These are phyloP conservation scores for Tiphia femorata DNA, from an alignment of 2,888 invertebrate genomes.

Conservation along the genomic window DNA sequence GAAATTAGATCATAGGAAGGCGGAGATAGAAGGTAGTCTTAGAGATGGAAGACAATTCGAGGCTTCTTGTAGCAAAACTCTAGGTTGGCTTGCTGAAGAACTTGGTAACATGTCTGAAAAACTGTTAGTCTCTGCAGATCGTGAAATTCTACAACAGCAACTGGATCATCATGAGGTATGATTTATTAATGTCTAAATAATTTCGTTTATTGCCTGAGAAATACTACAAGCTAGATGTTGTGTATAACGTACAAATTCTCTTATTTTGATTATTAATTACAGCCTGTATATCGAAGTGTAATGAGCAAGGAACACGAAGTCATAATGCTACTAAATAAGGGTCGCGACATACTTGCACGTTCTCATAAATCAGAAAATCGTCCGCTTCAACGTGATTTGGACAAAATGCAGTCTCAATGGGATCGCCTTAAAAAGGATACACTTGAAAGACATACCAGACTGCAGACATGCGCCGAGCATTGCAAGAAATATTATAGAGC, in stretches of 20 bases:
- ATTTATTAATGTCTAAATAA: neutral
- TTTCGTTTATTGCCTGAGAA: neutral
- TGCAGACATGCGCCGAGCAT: conserved; percentile 89
- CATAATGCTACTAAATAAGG: conserved; percentile 93
- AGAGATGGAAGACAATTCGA: conserved; percentile 93
- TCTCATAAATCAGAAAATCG: conserved; percentile 71
- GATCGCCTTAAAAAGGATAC: conserved; percentile 91
- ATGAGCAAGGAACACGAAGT: conserved; percentile 92
- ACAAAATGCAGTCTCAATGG: conserved; percentile 92
- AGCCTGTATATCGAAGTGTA: conserved; percentile 88
- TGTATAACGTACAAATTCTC: conserved; percentile 12
- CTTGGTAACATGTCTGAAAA: conserved; percentile 82
- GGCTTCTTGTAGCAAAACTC: conserved; percentile 87
- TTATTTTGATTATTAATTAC: conserved; percentile 36
- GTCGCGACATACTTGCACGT: conserved; percentile 77
- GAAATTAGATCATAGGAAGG: conserved; percentile 90
- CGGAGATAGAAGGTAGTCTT: conserved; percentile 88
- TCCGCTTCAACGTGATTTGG: conserved; percentile 82
- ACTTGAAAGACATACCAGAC: conserved; percentile 85
- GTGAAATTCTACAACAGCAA: conserved; percentile 86
- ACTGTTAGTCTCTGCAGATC: conserved; percentile 88
- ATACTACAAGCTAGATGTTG: neutral
- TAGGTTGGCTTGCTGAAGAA: conserved; percentile 91
- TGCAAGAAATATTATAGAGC: conserved; percentile 90
- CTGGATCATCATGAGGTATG: conserved; percentile 83